Evolutionary conservation across 35 echinoderm and acorn worm genomes (phyloP).

Genomic region (Amphiura filiformis): DNA sequence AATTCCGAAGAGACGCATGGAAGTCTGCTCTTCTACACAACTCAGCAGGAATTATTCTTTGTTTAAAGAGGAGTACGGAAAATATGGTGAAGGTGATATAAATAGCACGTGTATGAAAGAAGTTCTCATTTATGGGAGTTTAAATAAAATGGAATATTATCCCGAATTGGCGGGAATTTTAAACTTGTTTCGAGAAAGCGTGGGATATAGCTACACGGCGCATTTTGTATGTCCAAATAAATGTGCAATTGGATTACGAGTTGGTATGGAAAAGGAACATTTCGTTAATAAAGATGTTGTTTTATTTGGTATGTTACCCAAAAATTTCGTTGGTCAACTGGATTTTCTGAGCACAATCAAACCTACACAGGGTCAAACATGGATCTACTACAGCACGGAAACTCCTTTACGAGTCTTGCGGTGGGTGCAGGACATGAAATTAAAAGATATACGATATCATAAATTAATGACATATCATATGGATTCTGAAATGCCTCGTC

Average conservation of each 20-base stretch:
- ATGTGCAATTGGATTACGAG: constrained; percentile 12
- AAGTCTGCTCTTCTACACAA: background rate
- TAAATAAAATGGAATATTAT: constrained; percentile 52
- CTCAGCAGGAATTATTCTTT: background rate
- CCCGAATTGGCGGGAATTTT: constrained; percentile 54
- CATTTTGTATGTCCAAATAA: constrained; percentile 11
- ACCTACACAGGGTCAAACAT: constrained; percentile 54
- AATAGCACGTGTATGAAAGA: background rate
- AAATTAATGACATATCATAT: constrained; percentile 77
- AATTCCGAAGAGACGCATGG: background rate
- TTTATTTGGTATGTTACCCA: constrained; percentile 72
- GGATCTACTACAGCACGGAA: constrained; percentile 84
- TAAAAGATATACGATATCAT: constrained; percentile 64
- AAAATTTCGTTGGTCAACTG: constrained; percentile 40
- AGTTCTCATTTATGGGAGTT: constrained; percentile 37
- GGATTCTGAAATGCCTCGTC: constrained; percentile 60
- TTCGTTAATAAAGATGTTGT: constrained; percentile 72
- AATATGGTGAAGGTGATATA: background rate
- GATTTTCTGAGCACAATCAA: background rate
- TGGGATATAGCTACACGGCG: constrained; percentile 11
- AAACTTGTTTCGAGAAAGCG: constrained; percentile 37
- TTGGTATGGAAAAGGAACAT: constrained; percentile 14
- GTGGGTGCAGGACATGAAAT: constrained; percentile 52
- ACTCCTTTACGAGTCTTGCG: constrained; percentile 51
- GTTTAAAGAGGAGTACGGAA: background rate